phyloP scores from a whole-genome alignment of 2,888 invertebrate genomes.

The Eupithecia vulgata region DNA sequence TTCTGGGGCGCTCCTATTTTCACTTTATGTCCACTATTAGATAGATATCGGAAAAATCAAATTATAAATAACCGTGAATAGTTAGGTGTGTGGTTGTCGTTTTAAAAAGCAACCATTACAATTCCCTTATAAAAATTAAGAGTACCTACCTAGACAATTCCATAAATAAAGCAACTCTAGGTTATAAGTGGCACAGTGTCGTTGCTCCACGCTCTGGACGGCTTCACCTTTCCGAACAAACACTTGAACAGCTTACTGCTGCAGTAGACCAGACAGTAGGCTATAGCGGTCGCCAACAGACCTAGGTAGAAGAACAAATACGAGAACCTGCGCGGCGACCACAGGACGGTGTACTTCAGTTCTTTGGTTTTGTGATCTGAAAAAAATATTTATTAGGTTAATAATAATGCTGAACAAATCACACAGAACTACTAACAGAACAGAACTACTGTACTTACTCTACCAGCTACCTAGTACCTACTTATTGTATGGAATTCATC shows the following conservation, averaged over 20 bases:
- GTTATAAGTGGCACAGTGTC: slow-evolving; percentile 55
- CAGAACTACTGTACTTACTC: too few species aligned
- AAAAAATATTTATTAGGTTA: slow-evolving; percentile 18
- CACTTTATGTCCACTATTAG: too few species aligned
- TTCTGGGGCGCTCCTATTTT: too few species aligned
- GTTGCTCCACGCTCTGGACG: slow-evolving; percentile 34
- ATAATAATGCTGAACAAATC: too few species aligned
- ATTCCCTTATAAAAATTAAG: not conserved
- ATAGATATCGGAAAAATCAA: not conserved
- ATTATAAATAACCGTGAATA: not conserved
- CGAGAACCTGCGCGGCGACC: slow-evolving; percentile 89
- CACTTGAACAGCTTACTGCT: slow-evolving; percentile 26
- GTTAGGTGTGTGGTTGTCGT: too few species aligned
- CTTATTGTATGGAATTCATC: too few species aligned
- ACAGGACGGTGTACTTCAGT: slow-evolving; percentile 89
- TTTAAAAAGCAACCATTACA: not conserved
- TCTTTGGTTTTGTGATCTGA: slow-evolving; percentile 84
- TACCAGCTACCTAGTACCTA: too few species aligned
- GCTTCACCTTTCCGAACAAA: slow-evolving; percentile 28
- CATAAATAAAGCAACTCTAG: slow-evolving; percentile 14
- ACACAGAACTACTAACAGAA: too few species aligned
- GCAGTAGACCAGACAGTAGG: slow-evolving; percentile 50
- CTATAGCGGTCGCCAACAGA: slow-evolving; percentile 12
- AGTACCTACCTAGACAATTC: slow-evolving; percentile 10
- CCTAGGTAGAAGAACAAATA: slow-evolving; percentile 75